These are phyloP conservation scores for Colistium nudipinnis DNA, from an alignment of 2,113 vertebrate species.

Conservation along the genomic window DNA sequence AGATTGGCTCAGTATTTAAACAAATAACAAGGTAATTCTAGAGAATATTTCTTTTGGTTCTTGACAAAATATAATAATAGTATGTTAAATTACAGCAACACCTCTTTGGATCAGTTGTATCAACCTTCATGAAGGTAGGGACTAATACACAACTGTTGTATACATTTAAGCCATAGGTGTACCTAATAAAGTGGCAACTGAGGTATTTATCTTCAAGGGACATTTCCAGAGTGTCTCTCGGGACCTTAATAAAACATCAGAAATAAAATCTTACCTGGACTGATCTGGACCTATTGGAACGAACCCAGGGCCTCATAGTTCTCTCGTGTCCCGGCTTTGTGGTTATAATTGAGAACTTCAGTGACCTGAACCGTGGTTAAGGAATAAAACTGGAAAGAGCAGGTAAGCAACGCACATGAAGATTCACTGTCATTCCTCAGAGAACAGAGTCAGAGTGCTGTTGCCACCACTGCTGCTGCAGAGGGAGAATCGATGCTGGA, in stretches of 20 bases:
- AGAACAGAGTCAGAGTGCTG: slow-evolving; percentile 15
- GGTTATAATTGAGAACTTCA: slow-evolving; percentile 3
- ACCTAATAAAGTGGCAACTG: background rate
- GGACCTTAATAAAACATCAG: background rate
- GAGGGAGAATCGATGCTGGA: slow-evolving; percentile 56
- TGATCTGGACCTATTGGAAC: slow-evolving; percentile 69
- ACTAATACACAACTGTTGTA: background rate
- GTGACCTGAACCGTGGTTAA: background rate
- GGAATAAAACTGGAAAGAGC: background rate
- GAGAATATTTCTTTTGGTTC: too few relatives aligned
- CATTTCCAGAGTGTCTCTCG: background rate
- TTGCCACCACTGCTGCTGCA: slow-evolving; percentile 6
- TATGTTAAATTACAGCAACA: too few relatives aligned
- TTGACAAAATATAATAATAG: too few relatives aligned
- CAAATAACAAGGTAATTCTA: too few relatives aligned
- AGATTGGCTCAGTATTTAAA: too few relatives aligned
- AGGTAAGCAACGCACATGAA: slow-evolving; percentile 2
- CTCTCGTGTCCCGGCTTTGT: slow-evolving; percentile 11
- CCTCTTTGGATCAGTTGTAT: too few relatives aligned
- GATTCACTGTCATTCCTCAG: slow-evolving; percentile 7
- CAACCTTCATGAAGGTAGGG: background rate
- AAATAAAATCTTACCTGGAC: slow-evolving; percentile 59
- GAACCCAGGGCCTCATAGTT: slow-evolving; percentile 75
- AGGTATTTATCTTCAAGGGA: background rate
- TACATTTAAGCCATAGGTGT: background rate